A percentile compares a stretch with the other conserved stretches of the same genome.
phyloP scores from a whole-genome alignment of 1,140 invertebrate species.

The Drosophila tristis region DNA sequence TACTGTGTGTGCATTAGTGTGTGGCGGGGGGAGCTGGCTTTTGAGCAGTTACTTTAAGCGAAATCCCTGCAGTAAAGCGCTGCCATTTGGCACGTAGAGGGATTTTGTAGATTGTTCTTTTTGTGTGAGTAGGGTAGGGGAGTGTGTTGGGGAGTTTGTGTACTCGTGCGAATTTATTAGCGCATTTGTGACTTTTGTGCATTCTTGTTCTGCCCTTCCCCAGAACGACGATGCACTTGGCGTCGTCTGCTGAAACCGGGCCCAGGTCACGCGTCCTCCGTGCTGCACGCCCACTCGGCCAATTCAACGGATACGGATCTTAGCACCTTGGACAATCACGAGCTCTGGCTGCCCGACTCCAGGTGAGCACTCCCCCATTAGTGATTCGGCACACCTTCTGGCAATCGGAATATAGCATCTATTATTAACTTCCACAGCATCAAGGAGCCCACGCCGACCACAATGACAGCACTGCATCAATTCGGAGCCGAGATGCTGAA shows the following conservation, averaged over 20 bases:
- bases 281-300: slow-evolving; percentile 89
- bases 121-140: not conserved
- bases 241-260: slow-evolving; percentile 86
- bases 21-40: slow-evolving; percentile 16
- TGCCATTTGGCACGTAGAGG: slow-evolving; percentile 61
- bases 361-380: slow-evolving; percentile 83
- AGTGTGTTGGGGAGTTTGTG: not conserved
- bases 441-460: slow-evolving; percentile 89
- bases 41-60: slow-evolving; percentile 65
- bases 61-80: slow-evolving; percentile 63
- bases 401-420: slow-evolving; percentile 8
- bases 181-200: slow-evolving; percentile 52
- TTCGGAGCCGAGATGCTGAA: slow-evolving; percentile 93
- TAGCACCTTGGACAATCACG: slow-evolving; percentile 91
- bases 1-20: slow-evolving; percentile 7
- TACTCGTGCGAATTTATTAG: slow-evolving; percentile 56
- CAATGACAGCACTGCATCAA: slow-evolving; percentile 92
- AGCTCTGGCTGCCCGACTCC: slow-evolving; percentile 91
- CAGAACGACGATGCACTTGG: slow-evolving; percentile 88
- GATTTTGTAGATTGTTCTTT: slow-evolving; percentile 13
- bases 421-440: slow-evolving; percentile 53
- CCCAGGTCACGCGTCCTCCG: slow-evolving; percentile 84
- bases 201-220: slow-evolving; percentile 11
- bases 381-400: too few species aligned
- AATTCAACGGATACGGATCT: slow-evolving; percentile 92